phyloP scores from a whole-genome alignment of 1,140 invertebrate species.

The Trinorchestia longiramus region DNA sequence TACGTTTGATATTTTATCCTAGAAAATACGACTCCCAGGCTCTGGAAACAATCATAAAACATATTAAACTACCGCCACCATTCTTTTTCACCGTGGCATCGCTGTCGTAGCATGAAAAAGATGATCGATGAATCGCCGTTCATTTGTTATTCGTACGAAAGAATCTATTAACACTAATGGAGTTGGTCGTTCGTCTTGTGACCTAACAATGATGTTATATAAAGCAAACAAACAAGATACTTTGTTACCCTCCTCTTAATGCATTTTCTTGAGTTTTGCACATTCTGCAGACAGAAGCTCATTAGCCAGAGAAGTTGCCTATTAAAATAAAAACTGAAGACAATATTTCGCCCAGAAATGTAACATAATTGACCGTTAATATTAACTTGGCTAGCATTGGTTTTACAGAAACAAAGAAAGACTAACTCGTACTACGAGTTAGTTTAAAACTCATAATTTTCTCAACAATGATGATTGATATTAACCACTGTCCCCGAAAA shows the following conservation, averaged over 20 bases:
- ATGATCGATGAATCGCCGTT: background rate
- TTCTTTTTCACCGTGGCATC: background rate
- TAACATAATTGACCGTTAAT: background rate
- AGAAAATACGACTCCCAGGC: background rate
- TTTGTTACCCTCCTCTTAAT: background rate
- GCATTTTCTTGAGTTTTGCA: background rate
- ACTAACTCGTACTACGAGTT: background rate
- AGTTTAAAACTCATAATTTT: no score
- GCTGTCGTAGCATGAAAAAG: slow-evolving; percentile 1
- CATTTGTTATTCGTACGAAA: slow-evolving; percentile 10
- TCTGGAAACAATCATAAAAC: background rate
- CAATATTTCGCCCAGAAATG: background rate
- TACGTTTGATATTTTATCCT: no score
- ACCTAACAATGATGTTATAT: background rate
- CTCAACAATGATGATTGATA: no score
- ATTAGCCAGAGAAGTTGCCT: background rate
- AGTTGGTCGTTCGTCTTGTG: background rate
- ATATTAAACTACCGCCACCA: background rate
- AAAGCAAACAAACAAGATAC: slow-evolving; percentile 15
- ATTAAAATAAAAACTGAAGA: background rate
- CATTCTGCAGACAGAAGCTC: background rate
- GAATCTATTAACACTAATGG: slow-evolving; percentile 43
- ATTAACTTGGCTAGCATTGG: background rate
- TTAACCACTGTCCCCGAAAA: no score
- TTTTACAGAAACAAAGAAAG: background rate